Evolutionary conservation across 2,797 vertebrate genomes (phyloP), one percentile per base, ranked within the genome.

Genomic region (Onychomys arenicola): DNA sequence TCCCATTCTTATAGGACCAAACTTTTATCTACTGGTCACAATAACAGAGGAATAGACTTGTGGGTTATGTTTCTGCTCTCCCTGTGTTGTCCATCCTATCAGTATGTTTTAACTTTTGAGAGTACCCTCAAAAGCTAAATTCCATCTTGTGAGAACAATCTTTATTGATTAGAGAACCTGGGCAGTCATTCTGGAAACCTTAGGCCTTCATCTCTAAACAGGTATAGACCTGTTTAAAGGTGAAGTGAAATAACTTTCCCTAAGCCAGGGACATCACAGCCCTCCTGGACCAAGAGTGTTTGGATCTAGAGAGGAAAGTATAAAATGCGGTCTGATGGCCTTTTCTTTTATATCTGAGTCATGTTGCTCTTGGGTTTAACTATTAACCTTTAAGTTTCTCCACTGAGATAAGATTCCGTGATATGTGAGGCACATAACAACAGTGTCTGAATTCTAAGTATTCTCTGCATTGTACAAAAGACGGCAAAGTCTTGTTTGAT

Each of bases 311-410:
- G 63, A 32, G 73, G 23, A 63, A 17, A 46, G 34, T 59, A 46
- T 5, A 52, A 55, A n/a, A 17, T 17, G n/a, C 16, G 57, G 57
- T 69, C 49, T 59, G 52, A 19, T 69, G 16, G 29, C 83, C 46
- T 77, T 82, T 76, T 32, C n/a, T 12, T 77, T 83, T 25, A 4
- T 84, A 69, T 81, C 37, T 88, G 17, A 89, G 57, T 73, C 11
- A 19, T 90, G 27, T 4, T 93, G 13, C 59, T 71, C 2, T 43
- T 94, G 49, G 25, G 3, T 43, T 91, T 67, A 81, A 29, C 77
- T 80, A 46, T 90, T 92, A 80, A 57, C 95, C 65, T 71, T 84
- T 93, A 76, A 46, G 73, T 94, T 85, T 43, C 19, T 21, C 23
- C 16, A 87, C 32, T 65, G 19, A 21, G 43, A 21, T 77, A 84